Conservation (phyloP, 2,113 vertebrate species). For the Amblyopsis rosae region DNA sequence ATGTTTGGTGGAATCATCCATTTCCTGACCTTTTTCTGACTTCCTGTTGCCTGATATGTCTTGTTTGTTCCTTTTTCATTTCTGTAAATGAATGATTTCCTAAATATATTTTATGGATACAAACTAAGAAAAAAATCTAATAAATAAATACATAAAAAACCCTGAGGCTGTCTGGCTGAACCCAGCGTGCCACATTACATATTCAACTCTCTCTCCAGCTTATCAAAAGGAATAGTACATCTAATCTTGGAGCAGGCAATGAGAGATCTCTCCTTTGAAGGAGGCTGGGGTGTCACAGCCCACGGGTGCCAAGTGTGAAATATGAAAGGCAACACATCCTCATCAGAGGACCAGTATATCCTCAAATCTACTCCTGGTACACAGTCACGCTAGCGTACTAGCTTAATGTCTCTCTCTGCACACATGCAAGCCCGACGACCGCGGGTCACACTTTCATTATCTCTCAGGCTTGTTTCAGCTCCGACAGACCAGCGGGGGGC, state of each 20-base stretch:
- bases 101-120: background rate
- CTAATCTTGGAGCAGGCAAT: constrained; percentile 29
- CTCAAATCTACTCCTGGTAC: background rate
- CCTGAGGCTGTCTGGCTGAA: background rate
- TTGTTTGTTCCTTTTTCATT: background rate
- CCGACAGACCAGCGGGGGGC: constrained; percentile 18
- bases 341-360: constrained; percentile 34
- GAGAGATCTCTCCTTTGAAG: constrained; percentile 30
- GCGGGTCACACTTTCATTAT: constrained; percentile 45
- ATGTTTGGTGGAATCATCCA: no score
- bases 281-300: constrained; percentile 16
- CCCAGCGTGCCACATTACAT: constrained; percentile 23
- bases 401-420: background rate
- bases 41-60: no score
- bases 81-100: background rate
- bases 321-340: constrained; percentile 59
- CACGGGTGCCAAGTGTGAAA: constrained; percentile 34
- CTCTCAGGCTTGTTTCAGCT: constrained; percentile 26
- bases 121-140: no score
- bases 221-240: constrained; percentile 50
- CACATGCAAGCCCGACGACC: constrained; percentile 7
- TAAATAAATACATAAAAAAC: no score
- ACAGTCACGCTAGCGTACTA: no score
- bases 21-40: background rate
- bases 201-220: constrained; percentile 22